Conservation (phyloP, 2,113 vertebrate genomes). For the Lagopus leucura region DNA sequence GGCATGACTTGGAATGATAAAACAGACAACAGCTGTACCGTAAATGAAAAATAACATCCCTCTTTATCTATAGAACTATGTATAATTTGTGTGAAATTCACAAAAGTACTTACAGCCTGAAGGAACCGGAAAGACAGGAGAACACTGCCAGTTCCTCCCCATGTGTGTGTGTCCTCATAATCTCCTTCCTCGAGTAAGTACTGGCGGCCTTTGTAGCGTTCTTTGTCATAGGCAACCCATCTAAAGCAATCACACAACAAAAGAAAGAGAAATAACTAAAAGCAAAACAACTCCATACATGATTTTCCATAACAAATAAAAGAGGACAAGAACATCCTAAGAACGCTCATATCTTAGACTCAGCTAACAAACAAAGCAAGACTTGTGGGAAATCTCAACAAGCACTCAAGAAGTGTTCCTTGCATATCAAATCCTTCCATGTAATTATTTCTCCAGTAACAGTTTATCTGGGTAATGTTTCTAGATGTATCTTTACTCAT, state of each 20-base stretch:
- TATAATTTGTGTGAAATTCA: background rate
- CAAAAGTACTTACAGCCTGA: slow-evolving; percentile 81
- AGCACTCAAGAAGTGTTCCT: background rate
- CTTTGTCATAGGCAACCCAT: slow-evolving; percentile 87
- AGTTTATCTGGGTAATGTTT: background rate
- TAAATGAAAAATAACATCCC: background rate
- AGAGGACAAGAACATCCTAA: background rate
- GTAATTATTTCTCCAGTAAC: background rate
- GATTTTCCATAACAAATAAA: background rate
- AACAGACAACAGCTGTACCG: background rate
- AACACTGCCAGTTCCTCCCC: slow-evolving; percentile 60
- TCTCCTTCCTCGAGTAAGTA: slow-evolving; percentile 88
- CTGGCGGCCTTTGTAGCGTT: slow-evolving; percentile 84
- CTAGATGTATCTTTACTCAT: background rate
- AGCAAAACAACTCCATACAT: background rate
- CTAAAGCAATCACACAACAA: slow-evolving; percentile 69
- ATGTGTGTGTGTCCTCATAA: slow-evolving; percentile 76
- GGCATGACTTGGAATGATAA: background rate
- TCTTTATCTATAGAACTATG: background rate
- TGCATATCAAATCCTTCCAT: background rate
- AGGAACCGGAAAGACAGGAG: slow-evolving; percentile 85
- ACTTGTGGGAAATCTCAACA: slow-evolving; percentile 6
- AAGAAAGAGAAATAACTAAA: background rate
- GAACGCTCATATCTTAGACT: background rate
- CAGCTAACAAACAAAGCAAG: background rate